Evolutionary conservation across 2,113 vertebrate species (phyloP), one percentile per base, ranked within the genome.

Genomic region (Ardeotis arabs): DNA sequence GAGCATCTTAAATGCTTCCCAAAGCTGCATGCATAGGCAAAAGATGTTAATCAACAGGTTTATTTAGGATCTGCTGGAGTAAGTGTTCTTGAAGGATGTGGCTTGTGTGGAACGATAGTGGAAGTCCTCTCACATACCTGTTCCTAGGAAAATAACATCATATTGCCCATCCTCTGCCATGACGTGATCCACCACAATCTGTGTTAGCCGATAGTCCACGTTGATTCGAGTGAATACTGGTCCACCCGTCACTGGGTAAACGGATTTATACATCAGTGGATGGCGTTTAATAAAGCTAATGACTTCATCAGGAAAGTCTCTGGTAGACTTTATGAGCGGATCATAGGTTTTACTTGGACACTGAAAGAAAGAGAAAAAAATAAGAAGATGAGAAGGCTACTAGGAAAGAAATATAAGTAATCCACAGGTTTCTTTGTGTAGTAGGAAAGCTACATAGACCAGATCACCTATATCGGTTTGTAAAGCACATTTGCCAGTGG

Each of bases 331-430:
- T 91, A 99, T 98, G 56, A 98, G 96, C 0, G 99, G 98, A 70
- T 99, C 99, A 9, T 99, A 99, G 2, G 99, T 99, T 96, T 98
- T 99, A 96, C 99, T 99, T 37, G 99, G 99, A 92, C 99, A 99
- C 99, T 99, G 95, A 67, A 87, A 0, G 5, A 80, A 35, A 80
- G 75, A 84, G 9, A 76, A 13, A 20, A 16, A 16, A n/a, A 49
- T 5, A 59, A 73, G 10, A 75, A 74, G 41, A 45, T 21, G 21
- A 55, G 6, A 49, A 17, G 15, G 37, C 17, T 75, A 73, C 78
- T 31, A 89, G 5, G 31, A 20, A 87, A 93, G 12, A 62, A 49
- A 19, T 35, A 24, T 4, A 78, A 79, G 8, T 52, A 66, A 59
- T n/a, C 22, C 62, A 35, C 22, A 62, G 33, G 8, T n/a, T 62